Evolutionary conservation across 2,113 vertebrate species (phyloP), one percentile per base, ranked within the genome.

Genomic region (Conger conger): DNA sequence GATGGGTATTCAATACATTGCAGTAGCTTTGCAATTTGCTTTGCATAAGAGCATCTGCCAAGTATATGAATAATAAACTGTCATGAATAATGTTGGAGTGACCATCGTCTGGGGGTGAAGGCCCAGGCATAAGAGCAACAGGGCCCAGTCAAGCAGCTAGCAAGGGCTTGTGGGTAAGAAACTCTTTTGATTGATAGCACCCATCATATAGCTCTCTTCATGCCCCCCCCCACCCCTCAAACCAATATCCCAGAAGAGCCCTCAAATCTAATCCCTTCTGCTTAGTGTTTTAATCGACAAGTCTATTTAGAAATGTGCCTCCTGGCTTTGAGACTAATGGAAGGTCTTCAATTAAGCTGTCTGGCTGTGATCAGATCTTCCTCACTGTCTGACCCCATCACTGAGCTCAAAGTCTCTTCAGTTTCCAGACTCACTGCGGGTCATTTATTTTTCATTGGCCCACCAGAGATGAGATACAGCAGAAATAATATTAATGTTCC

Each of bases 381-480:
- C 90, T 88, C 87, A 83, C 84, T 83, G 85, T 68, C 73, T 88
- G 87, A 89, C 85, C 27, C 84, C 63, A 23, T 83, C 79, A 84
- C 84, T 88, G 84, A 86, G 40, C 84, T 40, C 36, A 9, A 73
- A 33, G n/a, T 33, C 20, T 33, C 68, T n/a, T 33, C n/a, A 30
- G 68, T 27, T 5, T 33, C 68, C 68, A 73, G 68, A 73, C n/a
- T n/a, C 9, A 11, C 68, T n/a, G n/a, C 33, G 27, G 68, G 68
- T n/a, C n/a, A n/a, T 33, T 33, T 73, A 90, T 92, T 90, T 91
- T 93, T 92, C 35, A 93, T 73, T 27, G 45, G 15, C 45, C 45
- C 11, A 13, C 45, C 45, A 1, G 45, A 50, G 45, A 50, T 13
- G 11, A 50, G 45, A 50, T 50, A 50, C 45, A 11, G 45, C 45